Base-by-base conservation (phyloP, 2,888 invertebrate species). In the Cylloceria caligata region DNA sequence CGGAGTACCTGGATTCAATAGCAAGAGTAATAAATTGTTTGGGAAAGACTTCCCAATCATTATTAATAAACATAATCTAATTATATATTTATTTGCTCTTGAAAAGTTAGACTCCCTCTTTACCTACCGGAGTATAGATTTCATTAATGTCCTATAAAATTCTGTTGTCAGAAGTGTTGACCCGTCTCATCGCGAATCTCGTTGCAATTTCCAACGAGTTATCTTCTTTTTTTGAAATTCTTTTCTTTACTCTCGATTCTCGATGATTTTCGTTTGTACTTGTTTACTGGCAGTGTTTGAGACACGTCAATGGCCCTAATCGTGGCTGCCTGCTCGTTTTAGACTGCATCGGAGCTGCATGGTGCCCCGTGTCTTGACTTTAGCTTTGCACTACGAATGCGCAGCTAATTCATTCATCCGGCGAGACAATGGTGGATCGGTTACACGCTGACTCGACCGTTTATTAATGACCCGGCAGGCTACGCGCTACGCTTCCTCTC, bases 401-500 rank as follows among this genome's bases (percentile, higher is more conserved):
- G 42, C 39, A 85, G 87, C 88, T 89, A 88, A 89, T 90, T 88
- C 88, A 88, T 89, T 89, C 88, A 86, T 89, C 86, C 87, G 85
- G 87, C 84, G 88, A 89, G 86, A 90, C 90, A 90, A 90, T 89
- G 88, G 88, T 86, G 86, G 87, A 89, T 90, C 88, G 87, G 86
- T 91, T 86, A 88, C 89, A 88, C 87, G 86, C 84, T 89, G 89
- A 90, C 88, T 88, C 82, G 86, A 83, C 87, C 87, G 89, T 90
- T 90, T 91, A 91, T 91, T 90, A 90, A 91, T 90, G 90, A 90
- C 83, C 72, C 80, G 73, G 73, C 86, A 85, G 42, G 57, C 77
- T 76, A 68, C 76, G 76, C 67, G 72, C 72, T 77, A 64, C 76
- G 77, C 77, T 77, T 73, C 81, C 81, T 85, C 85, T 83, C 81